A percentile compares a stretch with the other conserved stretches of the same genome.
phyloP scores from a whole-genome alignment of 2,113 vertebrate genomes.

The Paramormyrops kingsleyae region DNA sequence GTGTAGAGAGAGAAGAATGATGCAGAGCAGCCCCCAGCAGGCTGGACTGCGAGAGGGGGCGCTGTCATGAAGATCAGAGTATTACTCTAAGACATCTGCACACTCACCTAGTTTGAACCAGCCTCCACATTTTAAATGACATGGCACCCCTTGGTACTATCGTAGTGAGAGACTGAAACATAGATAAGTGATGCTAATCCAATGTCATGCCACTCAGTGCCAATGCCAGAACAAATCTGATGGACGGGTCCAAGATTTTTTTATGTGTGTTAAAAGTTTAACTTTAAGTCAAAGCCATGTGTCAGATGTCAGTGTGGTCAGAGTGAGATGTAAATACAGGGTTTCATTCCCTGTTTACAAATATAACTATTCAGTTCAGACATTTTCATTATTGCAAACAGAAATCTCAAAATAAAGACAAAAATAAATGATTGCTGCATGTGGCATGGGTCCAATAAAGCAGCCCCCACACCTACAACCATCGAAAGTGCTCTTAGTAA shows the following conservation, averaged over 20 bases:
- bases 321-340: not conserved
- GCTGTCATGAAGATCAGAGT: not conserved
- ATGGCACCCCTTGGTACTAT: not conserved
- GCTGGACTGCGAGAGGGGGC: not conserved
- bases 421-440: not conserved
- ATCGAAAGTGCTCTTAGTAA: not conserved
- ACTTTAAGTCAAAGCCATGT: not conserved
- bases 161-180: not conserved
- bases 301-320: not conserved
- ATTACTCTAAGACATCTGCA: not conserved
- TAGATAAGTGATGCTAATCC: not conserved
- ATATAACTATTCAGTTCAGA: not conserved
- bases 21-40: not conserved
- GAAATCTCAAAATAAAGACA: not conserved
- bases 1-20: not conserved
- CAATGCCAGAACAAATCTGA: not conserved
- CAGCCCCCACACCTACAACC: not conserved
- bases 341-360: not conserved
- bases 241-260: not conserved
- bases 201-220: not conserved
- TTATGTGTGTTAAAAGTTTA: not conserved
- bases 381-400: not conserved
- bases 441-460: not conserved
- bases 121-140: not conserved
- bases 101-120: not conserved